Conservation (phyloP, 2,113 vertebrate species). For the Heliornis fulica region DNA sequence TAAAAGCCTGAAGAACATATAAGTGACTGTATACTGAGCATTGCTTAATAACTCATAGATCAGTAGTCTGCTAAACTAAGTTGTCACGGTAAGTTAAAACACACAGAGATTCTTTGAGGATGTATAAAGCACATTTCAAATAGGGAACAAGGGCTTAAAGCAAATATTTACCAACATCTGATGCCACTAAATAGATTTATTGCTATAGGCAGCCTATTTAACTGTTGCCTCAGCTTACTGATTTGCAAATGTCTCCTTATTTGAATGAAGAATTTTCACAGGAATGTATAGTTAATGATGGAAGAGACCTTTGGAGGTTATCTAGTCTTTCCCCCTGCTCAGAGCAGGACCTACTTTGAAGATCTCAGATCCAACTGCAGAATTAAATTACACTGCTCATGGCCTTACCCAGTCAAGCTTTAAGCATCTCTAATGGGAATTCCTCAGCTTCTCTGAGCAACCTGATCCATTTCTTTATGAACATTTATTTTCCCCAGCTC, state of each 20-base stretch:
- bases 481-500: background rate
- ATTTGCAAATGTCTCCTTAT: background rate
- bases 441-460: background rate
- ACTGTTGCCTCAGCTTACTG: background rate
- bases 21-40: background rate
- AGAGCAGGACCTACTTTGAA: background rate
- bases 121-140: background rate
- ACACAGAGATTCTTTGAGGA: background rate
- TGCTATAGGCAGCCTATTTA: background rate
- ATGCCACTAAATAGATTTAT: background rate
- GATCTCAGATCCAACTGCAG: background rate
- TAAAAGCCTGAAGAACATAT: accelerated
- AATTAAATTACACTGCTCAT: background rate
- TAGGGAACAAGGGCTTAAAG: background rate
- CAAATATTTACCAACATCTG: background rate
- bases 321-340: background rate
- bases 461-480: background rate
- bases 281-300: background rate
- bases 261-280: background rate
- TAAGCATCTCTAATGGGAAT: background rate
- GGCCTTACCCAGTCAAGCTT: background rate
- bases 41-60: background rate
- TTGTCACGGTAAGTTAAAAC: background rate
- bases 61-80: background rate
- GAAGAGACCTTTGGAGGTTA: background rate